Conservation (phyloP, 2,888 invertebrate genomes). For the Thymelicus sylvestris region DNA sequence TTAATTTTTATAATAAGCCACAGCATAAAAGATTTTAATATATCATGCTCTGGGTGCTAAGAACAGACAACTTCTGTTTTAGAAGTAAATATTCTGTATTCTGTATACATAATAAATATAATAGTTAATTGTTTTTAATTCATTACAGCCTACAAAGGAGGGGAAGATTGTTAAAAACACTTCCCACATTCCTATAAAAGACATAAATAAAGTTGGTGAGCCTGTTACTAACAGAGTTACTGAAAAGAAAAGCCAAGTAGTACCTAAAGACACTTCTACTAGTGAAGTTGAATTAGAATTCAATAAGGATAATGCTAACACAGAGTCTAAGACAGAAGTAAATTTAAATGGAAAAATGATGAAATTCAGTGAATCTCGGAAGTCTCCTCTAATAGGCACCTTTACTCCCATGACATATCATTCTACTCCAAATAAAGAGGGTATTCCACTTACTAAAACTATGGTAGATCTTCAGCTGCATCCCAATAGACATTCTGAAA, state of each 20-base stretch:
- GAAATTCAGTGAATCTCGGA: slow-evolving; percentile 72
- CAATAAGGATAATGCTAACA: slow-evolving; percentile 49
- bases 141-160: slow-evolving; percentile 66
- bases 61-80: too few species aligned
- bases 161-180: slow-evolving; percentile 56
- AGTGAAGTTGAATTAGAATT: slow-evolving; percentile 53
- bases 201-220: slow-evolving; percentile 64
- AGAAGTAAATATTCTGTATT: too few species aligned
- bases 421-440: slow-evolving; percentile 78
- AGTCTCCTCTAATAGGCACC: slow-evolving; percentile 73
- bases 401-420: slow-evolving; percentile 76
- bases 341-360: slow-evolving; percentile 71
- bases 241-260: slow-evolving; percentile 54
- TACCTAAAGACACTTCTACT: slow-evolving; percentile 52
- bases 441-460: slow-evolving; percentile 75
- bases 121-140: slow-evolving; percentile 16
- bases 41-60: too few species aligned
- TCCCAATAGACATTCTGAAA: slow-evolving; percentile 74
- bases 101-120: too few species aligned
- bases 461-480: slow-evolving; percentile 78
- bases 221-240: slow-evolving; percentile 55
- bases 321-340: slow-evolving; percentile 62
- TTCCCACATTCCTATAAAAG: slow-evolving; percentile 64
- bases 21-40: too few species aligned
- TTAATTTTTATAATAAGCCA: too few species aligned